phyloP scores from a whole-genome alignment of 1,140 invertebrate species.

The Heliconius hermathena region DNA sequence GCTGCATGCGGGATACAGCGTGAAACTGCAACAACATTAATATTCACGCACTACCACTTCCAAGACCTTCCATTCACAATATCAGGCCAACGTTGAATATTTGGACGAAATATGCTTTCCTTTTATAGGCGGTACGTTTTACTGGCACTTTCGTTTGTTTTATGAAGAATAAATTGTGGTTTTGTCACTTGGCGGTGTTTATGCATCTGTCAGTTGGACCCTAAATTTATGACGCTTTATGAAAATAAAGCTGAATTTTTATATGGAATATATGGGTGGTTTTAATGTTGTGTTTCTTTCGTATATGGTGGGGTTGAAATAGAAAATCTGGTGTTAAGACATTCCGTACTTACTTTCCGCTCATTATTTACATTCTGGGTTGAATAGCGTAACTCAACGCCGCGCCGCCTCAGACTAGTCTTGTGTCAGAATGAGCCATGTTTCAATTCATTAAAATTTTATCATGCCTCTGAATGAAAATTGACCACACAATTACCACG shows the following conservation, averaged over 20 bases:
- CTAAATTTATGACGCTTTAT: conserved; percentile 6
- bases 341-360: background rate
- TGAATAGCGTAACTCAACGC: no score
- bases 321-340: background rate
- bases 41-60: background rate
- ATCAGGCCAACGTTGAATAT: background rate
- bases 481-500: no score
- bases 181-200: conserved; percentile 33
- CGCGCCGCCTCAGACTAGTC: no score
- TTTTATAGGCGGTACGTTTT: conserved; percentile 43
- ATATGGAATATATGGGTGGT: background rate
- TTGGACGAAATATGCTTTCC: conserved; percentile 32
- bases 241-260: conserved; percentile 9
- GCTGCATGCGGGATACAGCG: background rate
- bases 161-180: conserved; percentile 37
- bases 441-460: no score
- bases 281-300: background rate
- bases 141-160: conserved; percentile 35
- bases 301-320: background rate
- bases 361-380: no score
- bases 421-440: no score
- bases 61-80: background rate
- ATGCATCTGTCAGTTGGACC: conserved; percentile 17
- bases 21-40: background rate
- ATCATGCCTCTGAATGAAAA: no score